Evolutionary conservation across 1,140 invertebrate species (phyloP), one percentile per base, ranked within the genome.

Genomic region (Helicoverpa armigera): DNA sequence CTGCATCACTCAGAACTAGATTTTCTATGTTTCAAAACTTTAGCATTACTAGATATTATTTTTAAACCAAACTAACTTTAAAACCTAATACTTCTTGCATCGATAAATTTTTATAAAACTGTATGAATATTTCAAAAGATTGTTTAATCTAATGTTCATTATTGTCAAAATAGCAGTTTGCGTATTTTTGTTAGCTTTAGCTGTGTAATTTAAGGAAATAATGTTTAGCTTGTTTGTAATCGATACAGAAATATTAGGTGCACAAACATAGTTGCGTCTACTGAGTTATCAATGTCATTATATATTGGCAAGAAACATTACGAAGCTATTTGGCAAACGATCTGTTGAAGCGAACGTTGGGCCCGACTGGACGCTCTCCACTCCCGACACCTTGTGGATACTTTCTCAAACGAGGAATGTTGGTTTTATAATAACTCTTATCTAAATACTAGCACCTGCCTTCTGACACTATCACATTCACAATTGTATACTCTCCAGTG

Each of bases 391-490:
- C 13, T 35, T 35, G 67, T 67, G 63, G 60, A 79, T 72, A 81
- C 14, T 70, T 79, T 51, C 56, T 74, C 63, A 56, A 80, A 56
- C 53, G 61, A 76, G 84, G 86, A 85, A 87, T 87, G 84, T 87
- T 80, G 50, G 51, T 80, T 74, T 56, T 73, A 73, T 73, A 58
- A 70, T 77, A 79, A 79, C 70, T 56, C 81, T 83, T 83, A 82
- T 78, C 69, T 85, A 83, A 65, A 80, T 85, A 86, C 82, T 86
- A 86, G 85, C 85, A 86, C 85, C 82, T 84, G 75, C 79, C 82
- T 77, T 82, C 75, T 73, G 70, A 81, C 74, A 69, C 69, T 67
- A 79, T 79, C 83, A 79, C 58, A 82, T 82, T 79, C 76, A 79
- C 76, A 70, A 79, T 79, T 79, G 43, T 79, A 79, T 79, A 70